Percentiles rank a stretch among this genome's conserved stretches.
Conservation (phyloP, 2,113 vertebrate species). For the Oreochromis spilurus region DNA sequence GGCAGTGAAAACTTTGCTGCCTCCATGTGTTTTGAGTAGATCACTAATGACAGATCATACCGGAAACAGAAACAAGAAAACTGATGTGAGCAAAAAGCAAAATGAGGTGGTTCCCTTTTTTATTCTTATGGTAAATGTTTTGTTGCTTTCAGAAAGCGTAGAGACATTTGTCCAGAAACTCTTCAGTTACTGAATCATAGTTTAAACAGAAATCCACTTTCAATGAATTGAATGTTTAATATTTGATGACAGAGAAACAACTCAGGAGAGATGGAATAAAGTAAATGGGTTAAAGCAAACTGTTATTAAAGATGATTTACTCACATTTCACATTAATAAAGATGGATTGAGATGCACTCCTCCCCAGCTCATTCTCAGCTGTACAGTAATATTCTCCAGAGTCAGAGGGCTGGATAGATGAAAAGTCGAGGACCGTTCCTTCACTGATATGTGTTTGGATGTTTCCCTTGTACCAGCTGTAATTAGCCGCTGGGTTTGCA, state of each 20-base stretch:
- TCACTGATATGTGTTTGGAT: background rate
- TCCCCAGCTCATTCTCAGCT: background rate
- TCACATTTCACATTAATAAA: background rate
- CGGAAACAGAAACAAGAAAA: background rate
- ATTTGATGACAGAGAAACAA: background rate
- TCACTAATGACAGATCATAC: background rate
- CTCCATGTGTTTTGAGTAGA: background rate
- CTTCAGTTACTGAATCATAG: background rate
- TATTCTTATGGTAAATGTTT: background rate
- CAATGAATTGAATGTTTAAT: background rate
- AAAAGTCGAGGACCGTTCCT: background rate
- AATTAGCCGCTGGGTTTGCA: background rate
- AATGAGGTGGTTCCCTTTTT: background rate
- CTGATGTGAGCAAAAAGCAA: accelerated
- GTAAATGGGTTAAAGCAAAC: background rate
- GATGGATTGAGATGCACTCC: background rate
- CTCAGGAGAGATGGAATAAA: background rate
- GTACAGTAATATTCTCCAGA: background rate
- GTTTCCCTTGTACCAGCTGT: background rate
- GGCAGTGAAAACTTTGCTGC: background rate
- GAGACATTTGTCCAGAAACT: background rate
- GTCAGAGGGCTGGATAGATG: background rate
- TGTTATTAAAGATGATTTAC: background rate
- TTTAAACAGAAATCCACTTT: background rate
- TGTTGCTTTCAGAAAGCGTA: background rate